Evolutionary conservation across 2,888 invertebrate genomes (phyloP).

Genomic region (Galerucella calmariensis): DNA sequence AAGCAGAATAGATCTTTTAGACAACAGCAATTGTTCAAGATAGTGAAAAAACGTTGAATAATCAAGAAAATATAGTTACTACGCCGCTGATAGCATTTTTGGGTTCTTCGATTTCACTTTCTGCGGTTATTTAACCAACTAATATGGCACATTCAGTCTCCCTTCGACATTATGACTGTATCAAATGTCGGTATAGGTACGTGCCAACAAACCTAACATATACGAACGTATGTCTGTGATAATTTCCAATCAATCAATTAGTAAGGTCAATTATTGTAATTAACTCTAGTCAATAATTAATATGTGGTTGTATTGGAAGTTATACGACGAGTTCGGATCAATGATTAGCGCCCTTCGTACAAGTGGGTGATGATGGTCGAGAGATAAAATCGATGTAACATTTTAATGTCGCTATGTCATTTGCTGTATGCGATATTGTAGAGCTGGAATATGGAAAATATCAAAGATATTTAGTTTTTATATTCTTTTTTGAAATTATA

Average conservation of each 20-base stretch:
- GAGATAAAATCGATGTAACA: slow-evolving; percentile 1
- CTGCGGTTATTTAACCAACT: slow-evolving; percentile 37
- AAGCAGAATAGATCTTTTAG: no score
- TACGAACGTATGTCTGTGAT: slow-evolving; percentile 17
- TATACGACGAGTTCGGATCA: neutral
- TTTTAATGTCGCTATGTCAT: neutral
- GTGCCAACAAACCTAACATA: neutral
- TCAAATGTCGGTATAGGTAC: neutral
- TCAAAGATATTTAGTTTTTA: no score
- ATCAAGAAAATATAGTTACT: no score
- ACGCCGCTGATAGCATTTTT: no score
- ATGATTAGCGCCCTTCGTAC: neutral
- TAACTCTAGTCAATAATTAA: slow-evolving; percentile 43
- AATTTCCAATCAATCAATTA: slow-evolving; percentile 40
- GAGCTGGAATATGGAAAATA: no score
- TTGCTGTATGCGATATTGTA: no score
- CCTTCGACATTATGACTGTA: slow-evolving; percentile 19
- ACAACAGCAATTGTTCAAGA: no score
- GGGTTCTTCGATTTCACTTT: slow-evolving; percentile 32
- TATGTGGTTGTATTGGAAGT: neutral
- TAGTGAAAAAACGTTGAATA: no score
- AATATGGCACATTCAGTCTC: slow-evolving; percentile 30
- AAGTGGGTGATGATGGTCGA: neutral
- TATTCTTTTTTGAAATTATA: no score
- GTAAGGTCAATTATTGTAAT: slow-evolving; percentile 41